Percentiles rank a stretch among this genome's conserved stretches.
Conservation (phyloP, 2,797 vertebrate genomes). For the Dallia pectoralis region DNA sequence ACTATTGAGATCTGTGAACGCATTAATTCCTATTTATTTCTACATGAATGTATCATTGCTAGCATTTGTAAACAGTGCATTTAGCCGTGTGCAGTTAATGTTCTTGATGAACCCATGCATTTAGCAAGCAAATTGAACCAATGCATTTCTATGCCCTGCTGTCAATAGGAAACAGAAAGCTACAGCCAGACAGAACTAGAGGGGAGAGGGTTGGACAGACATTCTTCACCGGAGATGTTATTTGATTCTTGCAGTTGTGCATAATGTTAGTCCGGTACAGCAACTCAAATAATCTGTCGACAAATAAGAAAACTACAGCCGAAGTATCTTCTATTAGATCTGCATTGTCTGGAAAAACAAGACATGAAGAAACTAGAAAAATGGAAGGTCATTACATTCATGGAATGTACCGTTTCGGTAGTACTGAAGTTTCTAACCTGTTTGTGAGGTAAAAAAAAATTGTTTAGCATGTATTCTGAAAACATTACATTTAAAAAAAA, state of each 20-base stretch:
- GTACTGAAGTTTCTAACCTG: constrained; percentile 1
- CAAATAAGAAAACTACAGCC: not conserved
- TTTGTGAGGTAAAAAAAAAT: constrained; percentile 9
- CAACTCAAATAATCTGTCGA: not conserved
- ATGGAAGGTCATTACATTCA: too few relatives aligned
- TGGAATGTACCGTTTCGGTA: not conserved
- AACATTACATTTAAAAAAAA: not conserved
- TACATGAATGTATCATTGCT: too few relatives aligned
- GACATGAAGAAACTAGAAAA: not conserved
- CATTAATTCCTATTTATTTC: too few relatives aligned
- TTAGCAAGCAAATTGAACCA: not conserved
- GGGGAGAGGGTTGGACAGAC: not conserved
- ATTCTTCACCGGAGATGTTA: not conserved
- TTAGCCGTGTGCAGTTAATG: not conserved
- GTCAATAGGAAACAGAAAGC: not conserved
- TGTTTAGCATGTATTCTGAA: not conserved
- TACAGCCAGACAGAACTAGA: not conserved
- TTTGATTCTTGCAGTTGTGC: not conserved
- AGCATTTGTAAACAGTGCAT: too few relatives aligned
- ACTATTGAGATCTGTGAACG: too few relatives aligned
- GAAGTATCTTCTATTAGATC: not conserved
- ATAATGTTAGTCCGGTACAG: not conserved
- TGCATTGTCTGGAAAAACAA: not conserved
- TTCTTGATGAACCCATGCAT: not conserved
- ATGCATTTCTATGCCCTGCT: not conserved